Conservation (phyloP, 2,113 vertebrate species). For the Lates calcarifer region DNA sequence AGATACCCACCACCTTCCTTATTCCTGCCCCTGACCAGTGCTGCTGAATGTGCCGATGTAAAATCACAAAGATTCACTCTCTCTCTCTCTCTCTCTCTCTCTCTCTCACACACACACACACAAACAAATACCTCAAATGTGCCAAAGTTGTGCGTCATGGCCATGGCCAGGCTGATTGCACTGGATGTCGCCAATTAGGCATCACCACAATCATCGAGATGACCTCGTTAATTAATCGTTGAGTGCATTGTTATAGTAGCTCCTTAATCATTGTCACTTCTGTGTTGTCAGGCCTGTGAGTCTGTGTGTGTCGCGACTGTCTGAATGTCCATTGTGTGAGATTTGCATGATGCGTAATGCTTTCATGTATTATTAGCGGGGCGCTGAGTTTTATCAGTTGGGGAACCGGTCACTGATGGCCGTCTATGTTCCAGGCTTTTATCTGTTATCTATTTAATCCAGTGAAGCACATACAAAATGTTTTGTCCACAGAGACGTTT, state of each 20-base stretch:
- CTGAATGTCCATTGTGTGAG: slow-evolving; percentile 88
- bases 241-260: slow-evolving; percentile 63
- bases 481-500: slow-evolving; percentile 87
- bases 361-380: slow-evolving; percentile 84
- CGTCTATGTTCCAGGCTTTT: slow-evolving; percentile 61
- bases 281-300: slow-evolving; percentile 69
- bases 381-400: slow-evolving; percentile 98
- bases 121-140: slow-evolving; percentile 72
- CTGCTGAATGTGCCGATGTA: slow-evolving; percentile 45
- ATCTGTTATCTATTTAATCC: slow-evolving; percentile 71
- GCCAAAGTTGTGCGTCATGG: slow-evolving; percentile 61
- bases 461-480: slow-evolving; percentile 79
- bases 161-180: slow-evolving; percentile 48
- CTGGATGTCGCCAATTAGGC: slow-evolving; percentile 56
- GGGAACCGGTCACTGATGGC: slow-evolving; percentile 58
- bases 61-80: slow-evolving; percentile 40
- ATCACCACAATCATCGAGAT: slow-evolving; percentile 66
- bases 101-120: slow-evolving; percentile 12
- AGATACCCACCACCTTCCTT: slow-evolving; percentile 16
- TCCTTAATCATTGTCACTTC: slow-evolving; percentile 43
- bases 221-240: slow-evolving; percentile 51
- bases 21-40: slow-evolving; percentile 26
- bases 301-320: slow-evolving; percentile 81
- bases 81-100: too few species aligned
- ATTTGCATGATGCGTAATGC: slow-evolving; percentile 90